Conservation (phyloP, 2,113 vertebrate species). For the Forbesichthys agassizii region DNA sequence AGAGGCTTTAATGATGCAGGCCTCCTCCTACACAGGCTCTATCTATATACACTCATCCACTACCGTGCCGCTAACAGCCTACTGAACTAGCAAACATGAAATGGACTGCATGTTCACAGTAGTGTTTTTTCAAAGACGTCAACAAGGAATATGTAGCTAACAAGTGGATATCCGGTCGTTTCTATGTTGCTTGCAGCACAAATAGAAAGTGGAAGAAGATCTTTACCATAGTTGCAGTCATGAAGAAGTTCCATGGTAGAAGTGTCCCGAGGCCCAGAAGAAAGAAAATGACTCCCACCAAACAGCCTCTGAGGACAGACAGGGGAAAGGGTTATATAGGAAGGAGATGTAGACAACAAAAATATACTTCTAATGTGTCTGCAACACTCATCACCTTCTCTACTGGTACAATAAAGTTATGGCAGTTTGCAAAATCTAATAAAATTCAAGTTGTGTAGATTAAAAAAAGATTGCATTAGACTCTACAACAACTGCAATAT, state of each 20-base stretch:
- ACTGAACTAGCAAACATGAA: background rate
- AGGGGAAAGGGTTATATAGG: background rate
- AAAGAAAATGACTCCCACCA: constrained; percentile 83
- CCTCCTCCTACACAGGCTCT: background rate
- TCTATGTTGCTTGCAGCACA: background rate
- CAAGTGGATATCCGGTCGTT: background rate
- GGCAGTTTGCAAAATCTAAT: no score
- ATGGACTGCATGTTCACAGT: background rate
- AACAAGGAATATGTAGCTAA: background rate
- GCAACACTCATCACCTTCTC: no score
- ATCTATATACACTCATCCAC: background rate
- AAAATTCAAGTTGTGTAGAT: background rate
- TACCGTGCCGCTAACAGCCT: background rate
- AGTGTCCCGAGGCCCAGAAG: constrained; percentile 87
- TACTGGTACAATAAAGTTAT: no score
- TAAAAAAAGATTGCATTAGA: background rate
- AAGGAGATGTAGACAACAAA: background rate
- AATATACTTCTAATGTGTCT: background rate
- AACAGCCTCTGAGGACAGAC: constrained; percentile 67
- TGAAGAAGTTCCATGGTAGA: constrained; percentile 93
- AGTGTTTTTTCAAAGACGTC: background rate
- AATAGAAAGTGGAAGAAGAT: background rate
- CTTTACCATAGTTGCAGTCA: constrained; percentile 85
- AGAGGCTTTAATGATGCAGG: background rate
- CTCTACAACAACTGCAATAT: background rate